Base-by-base conservation (phyloP, 2,797 vertebrate species). In the Calcarius lapponicus region DNA sequence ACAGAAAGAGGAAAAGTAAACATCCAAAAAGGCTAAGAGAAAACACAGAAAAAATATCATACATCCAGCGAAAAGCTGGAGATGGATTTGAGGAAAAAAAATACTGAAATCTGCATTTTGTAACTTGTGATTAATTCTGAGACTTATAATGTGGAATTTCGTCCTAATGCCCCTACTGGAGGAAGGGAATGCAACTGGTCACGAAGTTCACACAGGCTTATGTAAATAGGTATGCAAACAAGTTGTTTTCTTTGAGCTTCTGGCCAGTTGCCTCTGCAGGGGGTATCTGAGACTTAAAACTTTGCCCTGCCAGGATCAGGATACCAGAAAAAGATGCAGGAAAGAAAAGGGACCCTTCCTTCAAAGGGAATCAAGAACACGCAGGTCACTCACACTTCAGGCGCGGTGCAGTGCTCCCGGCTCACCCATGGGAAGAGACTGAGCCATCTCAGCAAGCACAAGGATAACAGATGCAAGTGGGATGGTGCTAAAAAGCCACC, bases 181-280 rank as follows among this genome's bases (percentile, higher is more conserved):
- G 67, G 74, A 88, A 93, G 92, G 83, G 96, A 96, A 92, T 87
- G 94, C 61, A 92, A 92, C 86, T 67, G 93, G 92, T 94, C 96
- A 95, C 85, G 90, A 91, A 97, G 95, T 95, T 97, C 96, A 95
- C 93, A 85, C 74, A 87, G 90, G 93, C 95, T 97, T 96, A 96
- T 95, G 90, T 91, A 96, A 96, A 96, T 90, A 93, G 0, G 1
- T 47, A 90, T 96, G 93, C 94, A 97, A 96, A 95, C 89, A 47
- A 89, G 92, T 80, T 92, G 71, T 95, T 94, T 96, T 95, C 92
- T 85, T 91, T 94, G 86, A 92, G 95, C 74, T 95, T 62, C 95
- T 95, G 93, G 86, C 80, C 93, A 92, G 80, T 90, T 92, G 90
- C 83, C 94, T 93, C 88, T 4, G 15, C 78, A 74, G 94, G 95